Percentiles rank a stretch among this genome's conserved stretches.
Conservation (phyloP, 2,113 vertebrate species). For the Oncorhynchus mykiss region DNA sequence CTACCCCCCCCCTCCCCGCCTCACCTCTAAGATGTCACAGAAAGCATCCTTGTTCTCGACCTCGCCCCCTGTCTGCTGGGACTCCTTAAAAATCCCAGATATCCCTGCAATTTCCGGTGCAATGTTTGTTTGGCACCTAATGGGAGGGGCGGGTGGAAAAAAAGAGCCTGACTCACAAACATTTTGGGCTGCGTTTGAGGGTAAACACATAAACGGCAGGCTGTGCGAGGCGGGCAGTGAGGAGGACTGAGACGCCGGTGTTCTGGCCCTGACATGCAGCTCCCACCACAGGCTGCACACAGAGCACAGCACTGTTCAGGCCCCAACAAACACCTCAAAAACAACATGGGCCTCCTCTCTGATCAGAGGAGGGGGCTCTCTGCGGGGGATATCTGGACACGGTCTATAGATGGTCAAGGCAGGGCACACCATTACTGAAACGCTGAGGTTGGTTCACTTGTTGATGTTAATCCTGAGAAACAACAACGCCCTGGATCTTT, state of each 20-base stretch:
- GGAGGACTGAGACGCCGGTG: conserved; percentile 66
- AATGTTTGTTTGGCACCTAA: conserved; percentile 74
- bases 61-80: conserved; percentile 62
- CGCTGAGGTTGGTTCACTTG: not conserved
- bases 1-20: conserved; percentile 18
- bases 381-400: conserved; percentile 28
- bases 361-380: conserved; percentile 34
- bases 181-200: conserved; percentile 56
- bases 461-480: not conserved
- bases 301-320: conserved; percentile 65
- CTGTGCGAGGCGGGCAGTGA: conserved; percentile 29
- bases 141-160: conserved; percentile 28
- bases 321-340: conserved; percentile 48
- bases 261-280: conserved; percentile 66
- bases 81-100: conserved; percentile 78
- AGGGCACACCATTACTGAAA: not conserved
- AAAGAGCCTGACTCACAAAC: conserved; percentile 67
- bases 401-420: not conserved
- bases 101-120: conserved; percentile 79
- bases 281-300: conserved; percentile 60
- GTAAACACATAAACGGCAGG: conserved; percentile 68
- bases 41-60: conserved; percentile 69
- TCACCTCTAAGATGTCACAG: conserved; percentile 68
- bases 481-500: not conserved
- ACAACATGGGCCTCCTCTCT: conserved; percentile 32